Base-by-base conservation (phyloP, 2,113 vertebrate species). In the Catharus bicknelli region DNA sequence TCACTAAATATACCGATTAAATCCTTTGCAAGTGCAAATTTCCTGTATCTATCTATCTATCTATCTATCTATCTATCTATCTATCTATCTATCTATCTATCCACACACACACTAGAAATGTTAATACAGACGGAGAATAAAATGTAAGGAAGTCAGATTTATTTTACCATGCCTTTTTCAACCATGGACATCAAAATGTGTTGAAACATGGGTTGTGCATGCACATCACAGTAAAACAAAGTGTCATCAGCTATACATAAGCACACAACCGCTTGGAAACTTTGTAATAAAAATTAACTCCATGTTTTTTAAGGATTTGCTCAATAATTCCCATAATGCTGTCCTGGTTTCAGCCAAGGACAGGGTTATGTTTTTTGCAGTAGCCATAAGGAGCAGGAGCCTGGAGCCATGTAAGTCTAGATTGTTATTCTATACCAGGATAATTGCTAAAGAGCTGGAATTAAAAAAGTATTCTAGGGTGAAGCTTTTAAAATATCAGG, bases 391-490 rank as follows among this genome's bases (percentile, higher is more conserved):
- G 7, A 16, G 17, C 4, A 43, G 17, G 11, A 59, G 21, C 32
- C 20, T 43, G 13, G 21, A 67, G 9, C 11, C 2, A 0, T 11
- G 32, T 4, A 4, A 26, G 26, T 26, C 26, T 59, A 32, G 20
- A 16, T 29, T 57, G 42, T 47, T 51, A 17, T 21, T 67, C 43
- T 43, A 5, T 43, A 76, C 4, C 26, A 30, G 0, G 0, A 17
- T 19, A 59, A 13, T 2, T 13, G 7, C 10, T 61, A 32, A 68
- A 70, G 34, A 27, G 27, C 26, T 40, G 17, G 22, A 62, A 63
- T 89, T 76, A 63, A 12, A 63, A n/a, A 83, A 51, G 11, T 53
- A 27, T 42, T 68, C 13, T 64, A 22, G 4, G 11, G 4, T 36
- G 23, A 61, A 48, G 21, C 12, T 83, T 66, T 75, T 50, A 53